Conservation (phyloP, 2,113 vertebrate species). For the Machaerirhynchus nigripectus region DNA sequence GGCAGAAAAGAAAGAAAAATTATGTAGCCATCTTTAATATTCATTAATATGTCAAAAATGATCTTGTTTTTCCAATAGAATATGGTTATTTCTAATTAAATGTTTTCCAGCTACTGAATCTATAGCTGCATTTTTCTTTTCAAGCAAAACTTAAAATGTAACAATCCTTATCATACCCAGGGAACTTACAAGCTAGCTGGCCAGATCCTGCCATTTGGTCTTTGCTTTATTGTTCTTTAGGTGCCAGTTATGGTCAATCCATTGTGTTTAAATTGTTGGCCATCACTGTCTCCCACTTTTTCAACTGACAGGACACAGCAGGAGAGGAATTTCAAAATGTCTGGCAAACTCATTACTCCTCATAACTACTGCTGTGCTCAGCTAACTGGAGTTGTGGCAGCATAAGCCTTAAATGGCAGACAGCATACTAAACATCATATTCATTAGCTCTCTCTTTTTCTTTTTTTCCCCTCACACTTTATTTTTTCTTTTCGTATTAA, state of each 20-base stretch:
- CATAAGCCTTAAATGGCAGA: conserved; percentile 32
- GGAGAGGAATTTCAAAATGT: conserved; percentile 48
- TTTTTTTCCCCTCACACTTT: neutral
- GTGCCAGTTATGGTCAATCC: conserved; percentile 1
- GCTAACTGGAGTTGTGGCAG: conserved; percentile 43
- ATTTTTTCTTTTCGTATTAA: neutral
- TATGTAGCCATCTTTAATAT: neutral
- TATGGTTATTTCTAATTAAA: neutral
- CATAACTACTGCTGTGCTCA: conserved; percentile 64
- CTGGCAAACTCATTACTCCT: conserved; percentile 47
- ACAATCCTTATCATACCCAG: neutral
- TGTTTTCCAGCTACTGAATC: neutral
- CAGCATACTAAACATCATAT: conserved; percentile 8
- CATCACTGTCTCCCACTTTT: conserved; percentile 21
- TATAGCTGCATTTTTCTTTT: neutral
- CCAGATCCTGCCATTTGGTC: neutral
- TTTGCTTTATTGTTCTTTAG: conserved; percentile 27
- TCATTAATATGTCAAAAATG: neutral
- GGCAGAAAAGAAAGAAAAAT: neutral
- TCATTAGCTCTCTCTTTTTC: neutral
- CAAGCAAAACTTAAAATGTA: neutral
- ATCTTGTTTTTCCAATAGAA: neutral
- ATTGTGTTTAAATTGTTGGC: conserved; percentile 41
- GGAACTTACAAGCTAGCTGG: neutral
- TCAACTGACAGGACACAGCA: conserved; percentile 55